Evolutionary conservation across 2,113 vertebrate genomes (phyloP).

Genomic region (Sylvilagus bachmani): DNA sequence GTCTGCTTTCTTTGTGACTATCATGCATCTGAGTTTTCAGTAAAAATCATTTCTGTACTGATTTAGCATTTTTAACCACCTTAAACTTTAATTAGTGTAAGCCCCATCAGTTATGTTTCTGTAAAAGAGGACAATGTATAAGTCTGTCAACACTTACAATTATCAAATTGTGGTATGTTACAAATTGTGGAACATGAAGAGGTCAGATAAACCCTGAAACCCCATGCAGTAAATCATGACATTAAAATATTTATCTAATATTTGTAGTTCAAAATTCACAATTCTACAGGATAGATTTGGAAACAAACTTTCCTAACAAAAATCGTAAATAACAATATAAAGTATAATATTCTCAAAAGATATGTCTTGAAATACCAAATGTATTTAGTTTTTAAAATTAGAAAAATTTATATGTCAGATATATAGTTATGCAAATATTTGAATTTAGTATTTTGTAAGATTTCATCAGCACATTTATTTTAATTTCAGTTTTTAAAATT

Average conservation of each 20-base stretch:
- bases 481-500: conserved; percentile 48
- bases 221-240: not conserved
- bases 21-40: not conserved
- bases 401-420: not conserved
- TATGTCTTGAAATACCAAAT: not conserved
- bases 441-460: not conserved
- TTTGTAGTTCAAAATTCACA: conserved; percentile 48
- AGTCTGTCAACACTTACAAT: conserved; percentile 35
- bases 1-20: not conserved
- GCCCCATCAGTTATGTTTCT: not conserved
- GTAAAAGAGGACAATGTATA: not conserved
- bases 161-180: not conserved
- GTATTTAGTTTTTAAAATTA: conserved; percentile 2
- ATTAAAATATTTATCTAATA: conserved; percentile 39
- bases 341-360: not conserved
- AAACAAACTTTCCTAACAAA: conserved; percentile 8
- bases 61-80: not conserved
- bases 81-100: conserved; percentile 15
- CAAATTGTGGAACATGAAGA: not conserved
- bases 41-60: not conserved
- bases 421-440: not conserved
- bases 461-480: conserved; percentile 37
- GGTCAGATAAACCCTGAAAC: not conserved
- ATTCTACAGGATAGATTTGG: not conserved
- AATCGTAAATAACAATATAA: conserved; percentile 33